phyloP scores from a whole-genome alignment of 2,113 vertebrate species.

The Cyprinodon tularosa region DNA sequence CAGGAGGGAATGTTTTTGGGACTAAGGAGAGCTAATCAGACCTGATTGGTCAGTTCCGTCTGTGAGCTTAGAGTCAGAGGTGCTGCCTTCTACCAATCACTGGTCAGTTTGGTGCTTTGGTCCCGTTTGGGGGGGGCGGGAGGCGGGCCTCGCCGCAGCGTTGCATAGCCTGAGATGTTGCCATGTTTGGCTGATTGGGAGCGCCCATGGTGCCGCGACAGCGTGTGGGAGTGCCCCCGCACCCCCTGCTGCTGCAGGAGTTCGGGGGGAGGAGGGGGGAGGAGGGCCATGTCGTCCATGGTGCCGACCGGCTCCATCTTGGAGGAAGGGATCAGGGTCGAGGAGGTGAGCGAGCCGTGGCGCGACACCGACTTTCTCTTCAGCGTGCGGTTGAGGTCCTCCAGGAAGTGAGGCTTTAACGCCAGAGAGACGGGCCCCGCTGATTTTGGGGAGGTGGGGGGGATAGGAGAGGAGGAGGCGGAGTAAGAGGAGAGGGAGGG shows the following conservation, averaged over 20 bases:
- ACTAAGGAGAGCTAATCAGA: constrained; percentile 44
- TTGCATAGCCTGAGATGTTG: constrained; percentile 98
- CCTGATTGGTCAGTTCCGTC: constrained; percentile 42
- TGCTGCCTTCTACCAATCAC: constrained; percentile 87
- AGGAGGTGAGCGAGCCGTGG: constrained; percentile 89
- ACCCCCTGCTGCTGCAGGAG: constrained; percentile 82
- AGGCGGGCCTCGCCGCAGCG: constrained; percentile 91
- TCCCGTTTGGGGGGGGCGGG: constrained; percentile 95
- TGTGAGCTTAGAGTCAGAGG: constrained; percentile 29
- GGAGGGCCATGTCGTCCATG: constrained; percentile 97
- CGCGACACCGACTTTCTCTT: constrained; percentile 96
- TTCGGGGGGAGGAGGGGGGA: constrained; percentile 90
- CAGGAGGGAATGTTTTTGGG: constrained; percentile 29
- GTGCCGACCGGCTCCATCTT: constrained; percentile 89
- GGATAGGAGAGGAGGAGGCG: constrained; percentile 72
- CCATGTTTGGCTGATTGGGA: constrained; percentile 82
- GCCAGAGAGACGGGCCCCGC: constrained; percentile 76
- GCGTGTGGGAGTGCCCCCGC: constrained; percentile 67
- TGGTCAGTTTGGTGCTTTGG: constrained; percentile 96
- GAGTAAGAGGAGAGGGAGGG: constrained; percentile 66
- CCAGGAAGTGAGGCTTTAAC: constrained; percentile 93
- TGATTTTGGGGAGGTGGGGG: constrained; percentile 90
- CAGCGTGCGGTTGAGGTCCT: constrained; percentile 97
- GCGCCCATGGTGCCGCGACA: constrained; percentile 72
- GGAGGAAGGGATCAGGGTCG: constrained; percentile 74